phyloP scores from a whole-genome alignment of 1,140 invertebrate genomes.

The Holotrichia oblita region DNA sequence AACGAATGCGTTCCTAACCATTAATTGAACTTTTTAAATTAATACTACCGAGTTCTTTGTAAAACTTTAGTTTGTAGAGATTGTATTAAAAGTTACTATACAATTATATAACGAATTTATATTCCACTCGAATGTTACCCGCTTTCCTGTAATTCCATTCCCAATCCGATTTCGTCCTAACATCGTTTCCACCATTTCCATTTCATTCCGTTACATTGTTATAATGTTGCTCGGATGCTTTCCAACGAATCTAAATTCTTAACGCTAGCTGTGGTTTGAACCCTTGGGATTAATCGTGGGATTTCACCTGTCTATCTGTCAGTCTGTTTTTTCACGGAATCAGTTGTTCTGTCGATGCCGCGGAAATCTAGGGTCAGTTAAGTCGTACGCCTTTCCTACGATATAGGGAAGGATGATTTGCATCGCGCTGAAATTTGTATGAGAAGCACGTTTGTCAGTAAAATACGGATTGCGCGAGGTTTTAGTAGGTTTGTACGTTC shows the following conservation, averaged over 20 bases:
- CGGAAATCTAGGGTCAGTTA: constrained; percentile 15
- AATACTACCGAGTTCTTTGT: not conserved
- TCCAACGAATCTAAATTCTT: constrained; percentile 17
- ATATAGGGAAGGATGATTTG: not conserved
- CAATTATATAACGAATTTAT: constrained; percentile 3
- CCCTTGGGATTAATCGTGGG: constrained; percentile 14
- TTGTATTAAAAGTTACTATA: not conserved
- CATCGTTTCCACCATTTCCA: constrained; percentile 8
- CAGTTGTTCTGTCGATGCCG: constrained; percentile 4
- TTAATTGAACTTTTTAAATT: too few relatives aligned
- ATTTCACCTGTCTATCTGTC: constrained; percentile 19
- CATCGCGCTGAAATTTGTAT: not conserved
- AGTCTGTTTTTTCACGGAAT: constrained; percentile 3
- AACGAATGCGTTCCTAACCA: too few relatives aligned
- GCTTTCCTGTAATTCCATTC: constrained; percentile 2
- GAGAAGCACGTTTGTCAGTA: constrained; percentile 6
- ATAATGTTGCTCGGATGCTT: not conserved
- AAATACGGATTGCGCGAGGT: not conserved
- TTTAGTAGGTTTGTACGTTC: not conserved
- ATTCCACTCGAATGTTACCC: not conserved
- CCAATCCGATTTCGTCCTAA: constrained; percentile 14
- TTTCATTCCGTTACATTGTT: constrained; percentile 11
- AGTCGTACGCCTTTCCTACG: not conserved
- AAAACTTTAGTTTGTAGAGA: not conserved
- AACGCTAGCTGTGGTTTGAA: not conserved